Conservation (phyloP, 1,140 invertebrate species). For the Cydia fagiglandana region DNA sequence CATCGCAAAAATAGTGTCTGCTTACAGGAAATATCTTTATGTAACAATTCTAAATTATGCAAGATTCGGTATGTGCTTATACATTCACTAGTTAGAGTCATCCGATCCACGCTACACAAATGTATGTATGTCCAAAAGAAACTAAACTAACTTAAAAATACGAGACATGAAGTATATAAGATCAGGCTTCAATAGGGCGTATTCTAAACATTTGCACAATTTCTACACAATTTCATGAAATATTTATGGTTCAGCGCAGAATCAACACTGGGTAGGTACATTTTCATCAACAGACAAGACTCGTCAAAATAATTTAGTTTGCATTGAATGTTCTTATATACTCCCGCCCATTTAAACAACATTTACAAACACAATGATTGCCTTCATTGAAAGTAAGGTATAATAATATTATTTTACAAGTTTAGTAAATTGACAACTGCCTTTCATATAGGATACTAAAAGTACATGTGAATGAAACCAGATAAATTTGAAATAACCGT, state of each 20-base stretch:
- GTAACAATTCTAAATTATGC: background rate
- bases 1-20: conserved; percentile 3
- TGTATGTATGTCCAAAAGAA: conserved; percentile 57
- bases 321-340: conserved; percentile 43
- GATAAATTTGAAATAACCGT: too few relatives aligned
- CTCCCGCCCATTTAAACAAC: conserved; percentile 51
- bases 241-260: background rate
- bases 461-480: too few relatives aligned
- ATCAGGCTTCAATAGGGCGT: conserved; percentile 2
- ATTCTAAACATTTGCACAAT: conserved; percentile 33
- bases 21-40: conserved; percentile 19
- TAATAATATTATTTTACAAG: conserved; percentile 61
- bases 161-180: conserved; percentile 48
- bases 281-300: conserved; percentile 25
- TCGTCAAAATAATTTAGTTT: conserved; percentile 23
- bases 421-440: conserved; percentile 17
- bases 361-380: conserved; percentile 73
- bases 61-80: conserved; percentile 23
- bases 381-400: conserved; percentile 56
- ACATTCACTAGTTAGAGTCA: conserved; percentile 38
- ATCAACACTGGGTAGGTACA: background rate
- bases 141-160: conserved; percentile 55
- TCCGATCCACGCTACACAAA: conserved; percentile 49
- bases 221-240: background rate
- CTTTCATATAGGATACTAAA: background rate